Base-by-base conservation (phyloP, 2,797 vertebrate genomes). In the Rhabdomys pumilio region DNA sequence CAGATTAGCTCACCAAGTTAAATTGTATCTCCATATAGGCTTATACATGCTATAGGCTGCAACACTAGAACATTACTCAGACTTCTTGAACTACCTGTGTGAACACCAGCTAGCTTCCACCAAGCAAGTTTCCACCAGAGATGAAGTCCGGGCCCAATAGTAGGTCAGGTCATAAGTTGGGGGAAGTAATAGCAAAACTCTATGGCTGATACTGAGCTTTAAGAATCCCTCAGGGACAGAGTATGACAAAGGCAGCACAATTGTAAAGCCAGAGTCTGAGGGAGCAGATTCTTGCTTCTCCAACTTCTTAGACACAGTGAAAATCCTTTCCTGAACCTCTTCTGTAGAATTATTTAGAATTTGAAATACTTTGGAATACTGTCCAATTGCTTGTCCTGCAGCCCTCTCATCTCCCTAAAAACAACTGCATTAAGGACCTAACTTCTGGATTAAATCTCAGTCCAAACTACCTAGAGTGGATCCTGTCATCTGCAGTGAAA, bases 401-500 rank as follows among this genome's bases (percentile, higher is more conserved):
- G 59, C 22, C 47, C 89, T 47, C 24, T 94, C 65, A 41, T 96
- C 47, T 89, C 47, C 65, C 47, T 55, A 17, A n/a, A 38, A 41
- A 72, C 65, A 41, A 72, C 4, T 72, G 4, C 24, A 17, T 34
- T 38, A 87, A 55, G 12, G n/a, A 72, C 67, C 77, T 77, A 86
- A 19, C 89, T 88, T 85, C 80, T 75, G 15, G 61, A 87, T 50
- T 87, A 84, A 94, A 15, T 20, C 79, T 94, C 77, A 79, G 34
- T 86, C 63, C 76, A 93, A 89, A 50, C 63, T 31, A 57, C n/a
- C 69, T 90, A 34, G 57, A 83, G 53, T 85, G 47, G 29, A 73
- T 73, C 90, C 26, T 90, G 41, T 92, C 86, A 69, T 83, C 76
- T 94, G 63, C 79, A 89, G 15, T 80, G 88, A 90, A 97, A 79